A percentile compares a stretch with the other conserved stretches of the same genome.
These are phyloP conservation scores for Caenorhabditis parvicauda DNA, from an alignment of 2,888 invertebrate species.

Conservation along the genomic window DNA sequence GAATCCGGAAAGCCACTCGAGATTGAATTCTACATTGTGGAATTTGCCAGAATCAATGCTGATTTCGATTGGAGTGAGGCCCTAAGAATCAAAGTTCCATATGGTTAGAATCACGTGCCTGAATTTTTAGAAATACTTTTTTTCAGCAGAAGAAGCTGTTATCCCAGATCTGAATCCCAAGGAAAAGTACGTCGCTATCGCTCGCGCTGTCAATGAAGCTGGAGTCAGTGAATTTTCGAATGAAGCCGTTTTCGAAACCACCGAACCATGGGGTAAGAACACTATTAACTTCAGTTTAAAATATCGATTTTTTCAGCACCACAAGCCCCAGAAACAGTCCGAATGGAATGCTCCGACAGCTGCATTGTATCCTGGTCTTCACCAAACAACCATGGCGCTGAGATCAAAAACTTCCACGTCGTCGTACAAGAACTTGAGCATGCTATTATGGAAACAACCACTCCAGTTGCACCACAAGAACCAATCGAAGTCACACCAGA, in stretches of 20 bases:
- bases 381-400: conserved; percentile 50
- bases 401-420: conserved; percentile 35
- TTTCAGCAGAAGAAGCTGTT: conserved; percentile 20
- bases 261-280: conserved; percentile 41
- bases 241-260: conserved; percentile 37
- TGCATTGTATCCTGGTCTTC: conserved; percentile 47
- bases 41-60: conserved; percentile 25
- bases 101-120: not conserved
- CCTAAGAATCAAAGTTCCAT: conserved; percentile 3
- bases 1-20: conserved; percentile 23
- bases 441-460: not conserved
- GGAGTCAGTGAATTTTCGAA: conserved; percentile 39
- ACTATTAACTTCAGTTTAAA: not conserved
- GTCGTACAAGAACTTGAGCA: conserved; percentile 26
- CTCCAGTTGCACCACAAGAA: not conserved
- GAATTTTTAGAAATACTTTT: not conserved
- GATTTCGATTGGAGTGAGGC: conserved; percentile 35
- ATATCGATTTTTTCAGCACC: conserved; percentile 48
- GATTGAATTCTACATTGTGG: conserved; percentile 22
- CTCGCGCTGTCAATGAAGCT: conserved; percentile 43
- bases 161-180: conserved; percentile 31
- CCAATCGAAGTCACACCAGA: not conserved
- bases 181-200: conserved; percentile 40
- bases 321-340: conserved; percentile 28
- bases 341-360: conserved; percentile 35